These are phyloP conservation scores for Sesia bembeciformis DNA, from an alignment of 2,888 invertebrate species.

Conservation along the genomic window DNA sequence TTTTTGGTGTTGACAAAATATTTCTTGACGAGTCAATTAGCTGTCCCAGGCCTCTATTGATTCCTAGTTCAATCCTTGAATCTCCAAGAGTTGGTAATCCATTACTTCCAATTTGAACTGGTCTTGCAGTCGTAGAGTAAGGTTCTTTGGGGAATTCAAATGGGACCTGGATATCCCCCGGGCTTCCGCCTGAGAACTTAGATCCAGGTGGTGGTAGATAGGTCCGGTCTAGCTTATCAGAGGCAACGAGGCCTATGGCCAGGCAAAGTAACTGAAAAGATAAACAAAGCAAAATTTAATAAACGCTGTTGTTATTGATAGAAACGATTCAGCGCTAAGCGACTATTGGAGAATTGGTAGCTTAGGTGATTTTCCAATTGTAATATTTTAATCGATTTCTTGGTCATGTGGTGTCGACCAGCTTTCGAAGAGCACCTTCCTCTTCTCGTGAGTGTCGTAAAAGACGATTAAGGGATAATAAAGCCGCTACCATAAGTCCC, in stretches of 20 bases:
- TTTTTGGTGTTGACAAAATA: constrained; percentile 4
- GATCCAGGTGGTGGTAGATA: constrained; percentile 55
- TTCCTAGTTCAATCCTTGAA: constrained; percentile 14
- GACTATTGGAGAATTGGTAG: too few relatives aligned
- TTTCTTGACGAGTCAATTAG: not conserved
- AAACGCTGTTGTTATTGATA: too few relatives aligned
- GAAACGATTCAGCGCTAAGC: too few relatives aligned
- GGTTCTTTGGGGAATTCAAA: constrained; percentile 30
- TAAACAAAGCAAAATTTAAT: too few relatives aligned
- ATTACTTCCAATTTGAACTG: constrained; percentile 1
- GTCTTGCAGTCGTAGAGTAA: constrained; percentile 9
- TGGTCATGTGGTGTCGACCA: too few relatives aligned
- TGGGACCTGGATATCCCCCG: constrained; percentile 32
- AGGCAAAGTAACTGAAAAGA: constrained; percentile 31
- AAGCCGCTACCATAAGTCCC: too few relatives aligned
- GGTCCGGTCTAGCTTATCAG: constrained; percentile 43
- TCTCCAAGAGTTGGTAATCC: constrained; percentile 8
- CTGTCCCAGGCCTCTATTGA: constrained; percentile 11
- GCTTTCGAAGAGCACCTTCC: too few relatives aligned
- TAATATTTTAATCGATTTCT: too few relatives aligned
- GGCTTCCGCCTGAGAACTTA: constrained; percentile 37
- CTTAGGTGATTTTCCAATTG: too few relatives aligned
- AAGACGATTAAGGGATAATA: too few relatives aligned
- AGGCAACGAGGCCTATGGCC: constrained; percentile 25
- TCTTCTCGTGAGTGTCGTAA: too few relatives aligned